Evolutionary conservation across 2,113 vertebrate species (phyloP), one percentile per base, ranked within the genome.

Genomic region (Telmatochromis sp.): DNA sequence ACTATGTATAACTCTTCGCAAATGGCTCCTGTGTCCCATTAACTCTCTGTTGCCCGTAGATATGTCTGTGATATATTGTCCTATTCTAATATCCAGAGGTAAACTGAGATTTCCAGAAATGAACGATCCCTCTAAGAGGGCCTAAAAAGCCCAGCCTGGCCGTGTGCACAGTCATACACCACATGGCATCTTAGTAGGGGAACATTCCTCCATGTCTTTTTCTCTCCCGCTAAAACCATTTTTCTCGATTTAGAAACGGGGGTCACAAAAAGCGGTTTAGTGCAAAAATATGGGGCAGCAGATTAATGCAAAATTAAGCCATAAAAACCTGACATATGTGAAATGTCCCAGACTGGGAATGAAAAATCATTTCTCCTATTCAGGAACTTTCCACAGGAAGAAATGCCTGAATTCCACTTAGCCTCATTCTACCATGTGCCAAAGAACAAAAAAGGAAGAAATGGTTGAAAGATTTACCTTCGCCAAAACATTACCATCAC

Each of bases 21-120:
- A 81, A 89, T 78, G 60, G 51, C 40, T 89, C 28, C 65, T 81
- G 23, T 86, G 80, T 40, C 80, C 55, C 19, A 51, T 60, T 83
- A 87, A 81, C 53, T 92, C 68, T 31, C 50, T 80, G 81, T 79
- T 90, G 86, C 73, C 60, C 60, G 15, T 89, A 86, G 60, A 87
- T 28, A 86, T 35, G 54, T 73, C 12, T 81, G 73, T 92, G 57
- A 94, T 90, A 91, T 88, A 95, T 89, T 87, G 87, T 88, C 80
- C 42, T 73, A 81, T 92, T 90, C 73, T 94, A 83, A 93, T 90
- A 85, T 91, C 93, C 37, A 87, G 88, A 89, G 88, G 91, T 95
- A 91, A 95, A 94, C 91, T 93, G 92, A 96, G 93, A 93, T 92
- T 95, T 96, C 91, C 93, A 95, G 91, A 93, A 95, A 94, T 87